These are phyloP conservation scores for Paedocypris sp. DNA, from an alignment of 2,113 vertebrate genomes.

Conservation along the genomic window DNA sequence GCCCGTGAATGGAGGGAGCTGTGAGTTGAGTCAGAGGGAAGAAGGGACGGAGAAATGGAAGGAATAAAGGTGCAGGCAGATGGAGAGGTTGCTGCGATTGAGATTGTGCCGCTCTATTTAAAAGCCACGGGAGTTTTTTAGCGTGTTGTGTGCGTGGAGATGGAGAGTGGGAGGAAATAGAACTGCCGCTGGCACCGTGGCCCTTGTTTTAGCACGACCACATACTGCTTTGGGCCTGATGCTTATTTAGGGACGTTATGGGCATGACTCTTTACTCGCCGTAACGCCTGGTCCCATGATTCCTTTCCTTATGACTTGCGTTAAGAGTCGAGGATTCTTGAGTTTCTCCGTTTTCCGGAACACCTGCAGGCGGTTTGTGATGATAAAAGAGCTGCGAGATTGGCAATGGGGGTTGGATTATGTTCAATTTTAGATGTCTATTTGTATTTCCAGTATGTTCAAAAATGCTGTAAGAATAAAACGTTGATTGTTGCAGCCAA, in stretches of 20 bases:
- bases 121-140: slow-evolving; percentile 25
- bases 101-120: slow-evolving; percentile 34
- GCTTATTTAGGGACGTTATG: slow-evolving; percentile 4
- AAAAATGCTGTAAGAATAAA: no score
- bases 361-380: no score
- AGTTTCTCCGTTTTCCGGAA: no score
- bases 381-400: no score
- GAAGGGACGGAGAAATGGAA: slow-evolving; percentile 18
- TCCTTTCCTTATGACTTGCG: no score
- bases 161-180: slow-evolving; percentile 19
- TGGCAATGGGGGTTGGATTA: no score
- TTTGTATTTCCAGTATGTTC: no score
- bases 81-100: slow-evolving; percentile 28
- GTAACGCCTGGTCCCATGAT: no score
- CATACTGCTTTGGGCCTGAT: slow-evolving; percentile 15
- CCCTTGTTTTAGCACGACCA: slow-evolving; percentile 23
- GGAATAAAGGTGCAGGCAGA: slow-evolving; percentile 18
- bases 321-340: no score
- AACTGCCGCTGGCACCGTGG: slow-evolving; percentile 18
- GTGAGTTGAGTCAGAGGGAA: slow-evolving; percentile 16
- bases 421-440: no score
- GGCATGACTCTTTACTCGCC: background rate
- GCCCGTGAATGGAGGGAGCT: slow-evolving; percentile 11
- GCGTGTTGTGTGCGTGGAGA: slow-evolving; percentile 8
- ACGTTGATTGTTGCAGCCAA: no score